phyloP scores from a whole-genome alignment of 2,888 invertebrate genomes.

The Hyposoter dolosus region DNA sequence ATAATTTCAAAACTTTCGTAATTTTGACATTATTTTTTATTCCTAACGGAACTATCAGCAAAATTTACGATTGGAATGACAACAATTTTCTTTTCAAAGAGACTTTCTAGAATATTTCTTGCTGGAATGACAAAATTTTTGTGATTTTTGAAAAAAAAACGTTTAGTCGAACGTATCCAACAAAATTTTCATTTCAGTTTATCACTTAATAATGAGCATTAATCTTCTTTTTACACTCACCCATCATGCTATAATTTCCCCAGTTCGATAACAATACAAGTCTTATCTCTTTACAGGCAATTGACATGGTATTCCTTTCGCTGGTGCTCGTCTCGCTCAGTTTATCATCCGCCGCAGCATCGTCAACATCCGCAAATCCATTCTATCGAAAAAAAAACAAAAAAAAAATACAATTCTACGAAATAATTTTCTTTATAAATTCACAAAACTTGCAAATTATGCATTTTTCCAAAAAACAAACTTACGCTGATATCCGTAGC shows the following conservation, averaged over 20 bases:
- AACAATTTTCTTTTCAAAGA: too few species aligned
- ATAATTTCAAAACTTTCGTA: too few species aligned
- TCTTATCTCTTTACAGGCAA: conserved; percentile 85
- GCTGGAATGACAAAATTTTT: too few species aligned
- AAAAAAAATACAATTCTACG: background rate
- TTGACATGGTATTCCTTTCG: conserved; percentile 71
- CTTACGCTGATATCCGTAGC: conserved; percentile 82
- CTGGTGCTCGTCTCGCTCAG: conserved; percentile 66
- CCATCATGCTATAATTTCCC: conserved; percentile 88
- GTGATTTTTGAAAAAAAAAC: too few species aligned
- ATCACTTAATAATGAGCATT: background rate
- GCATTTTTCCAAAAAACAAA: background rate
- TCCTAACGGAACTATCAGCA: too few species aligned
- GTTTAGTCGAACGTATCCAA: too few species aligned
- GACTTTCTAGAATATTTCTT: too few species aligned
- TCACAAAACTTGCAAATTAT: background rate
- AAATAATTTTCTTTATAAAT: background rate
- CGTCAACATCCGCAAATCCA: conserved; percentile 30
- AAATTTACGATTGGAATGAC: too few species aligned
- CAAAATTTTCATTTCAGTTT: too few species aligned
- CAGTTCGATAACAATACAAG: conserved; percentile 88
- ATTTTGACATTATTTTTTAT: too few species aligned
- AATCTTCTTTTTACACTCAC: conserved; percentile 76
- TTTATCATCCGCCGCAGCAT: conserved; percentile 46
- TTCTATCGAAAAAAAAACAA: conserved; percentile 27